Conservation (phyloP, 2,113 vertebrate species). For the Papio anubis region DNA sequence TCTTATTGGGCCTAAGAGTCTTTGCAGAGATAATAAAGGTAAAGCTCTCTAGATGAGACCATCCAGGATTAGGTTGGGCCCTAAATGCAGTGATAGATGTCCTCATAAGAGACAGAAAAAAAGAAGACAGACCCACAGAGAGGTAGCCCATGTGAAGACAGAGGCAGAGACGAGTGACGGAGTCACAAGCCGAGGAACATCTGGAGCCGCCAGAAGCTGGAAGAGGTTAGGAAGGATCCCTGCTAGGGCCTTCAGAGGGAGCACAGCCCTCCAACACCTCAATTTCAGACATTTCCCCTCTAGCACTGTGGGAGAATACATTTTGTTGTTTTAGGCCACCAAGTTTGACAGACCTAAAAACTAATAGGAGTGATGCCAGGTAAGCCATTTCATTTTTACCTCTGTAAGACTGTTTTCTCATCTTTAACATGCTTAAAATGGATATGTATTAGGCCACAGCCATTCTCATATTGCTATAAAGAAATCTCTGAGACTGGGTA, state of each 20-base stretch:
- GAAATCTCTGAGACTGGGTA: too few relatives aligned
- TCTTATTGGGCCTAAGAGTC: background rate
- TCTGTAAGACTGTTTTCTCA: background rate
- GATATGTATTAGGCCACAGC: background rate
- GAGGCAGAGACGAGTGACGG: background rate
- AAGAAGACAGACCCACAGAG: background rate
- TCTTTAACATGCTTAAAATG: background rate
- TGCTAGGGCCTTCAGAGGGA: background rate
- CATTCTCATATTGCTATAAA: too few relatives aligned
- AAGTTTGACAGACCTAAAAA: background rate
- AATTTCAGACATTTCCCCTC: background rate
- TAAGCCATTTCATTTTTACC: background rate
- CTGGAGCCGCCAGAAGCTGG: background rate
- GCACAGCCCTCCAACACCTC: accelerated
- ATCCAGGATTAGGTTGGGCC: background rate
- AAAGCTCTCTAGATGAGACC: background rate
- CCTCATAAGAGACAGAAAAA: background rate
- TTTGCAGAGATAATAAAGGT: background rate
- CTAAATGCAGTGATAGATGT: accelerated
- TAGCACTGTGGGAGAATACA: background rate
- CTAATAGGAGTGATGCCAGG: background rate
- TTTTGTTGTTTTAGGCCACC: background rate
- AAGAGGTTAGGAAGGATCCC: background rate
- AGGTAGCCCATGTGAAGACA: background rate
- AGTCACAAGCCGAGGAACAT: background rate